phyloP scores from a whole-genome alignment of 2,888 invertebrate species.

The Apamea epomidion region DNA sequence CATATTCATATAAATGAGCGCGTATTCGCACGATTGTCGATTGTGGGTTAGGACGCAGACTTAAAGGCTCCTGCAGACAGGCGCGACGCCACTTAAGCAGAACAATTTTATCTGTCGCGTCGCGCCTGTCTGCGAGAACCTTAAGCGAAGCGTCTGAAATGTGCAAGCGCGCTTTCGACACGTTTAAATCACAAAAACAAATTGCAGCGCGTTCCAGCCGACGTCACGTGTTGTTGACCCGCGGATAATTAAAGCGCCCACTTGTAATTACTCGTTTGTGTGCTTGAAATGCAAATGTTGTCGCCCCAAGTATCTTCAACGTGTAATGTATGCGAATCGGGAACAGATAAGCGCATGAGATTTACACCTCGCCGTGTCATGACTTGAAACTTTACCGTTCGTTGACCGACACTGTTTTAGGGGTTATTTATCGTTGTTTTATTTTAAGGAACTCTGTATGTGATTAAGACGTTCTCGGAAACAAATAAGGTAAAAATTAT shows the following conservation, averaged over 20 bases:
- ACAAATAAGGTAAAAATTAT: constrained; percentile 39
- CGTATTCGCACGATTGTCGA: neutral
- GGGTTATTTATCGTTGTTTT: constrained; percentile 68
- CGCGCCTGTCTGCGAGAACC: neutral
- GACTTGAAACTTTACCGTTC: constrained; percentile 81
- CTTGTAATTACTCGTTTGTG: constrained; percentile 85
- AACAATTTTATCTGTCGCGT: neutral
- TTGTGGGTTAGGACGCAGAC: neutral
- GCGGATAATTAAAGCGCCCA: constrained; percentile 84
- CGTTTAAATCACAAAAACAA: constrained; percentile 85
- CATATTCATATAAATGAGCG: neutral
- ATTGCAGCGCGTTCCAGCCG: constrained; percentile 82
- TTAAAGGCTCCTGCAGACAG: neutral
- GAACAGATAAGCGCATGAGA: constrained; percentile 86
- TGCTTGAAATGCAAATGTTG: constrained; percentile 89
- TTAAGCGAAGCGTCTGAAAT: constrained; percentile 55
- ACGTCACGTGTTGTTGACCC: constrained; percentile 78
- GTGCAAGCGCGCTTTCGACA: constrained; percentile 70
- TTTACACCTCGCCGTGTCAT: constrained; percentile 85
- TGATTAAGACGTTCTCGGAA: constrained; percentile 56
- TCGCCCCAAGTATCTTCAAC: constrained; percentile 81
- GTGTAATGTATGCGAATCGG: constrained; percentile 77
- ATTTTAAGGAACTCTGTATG: constrained; percentile 51
- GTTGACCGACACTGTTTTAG: constrained; percentile 74
- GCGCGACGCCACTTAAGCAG: neutral